Evolutionary conservation across 2,888 invertebrate genomes (phyloP).

Genomic region (Callinectes sapidus): DNA sequence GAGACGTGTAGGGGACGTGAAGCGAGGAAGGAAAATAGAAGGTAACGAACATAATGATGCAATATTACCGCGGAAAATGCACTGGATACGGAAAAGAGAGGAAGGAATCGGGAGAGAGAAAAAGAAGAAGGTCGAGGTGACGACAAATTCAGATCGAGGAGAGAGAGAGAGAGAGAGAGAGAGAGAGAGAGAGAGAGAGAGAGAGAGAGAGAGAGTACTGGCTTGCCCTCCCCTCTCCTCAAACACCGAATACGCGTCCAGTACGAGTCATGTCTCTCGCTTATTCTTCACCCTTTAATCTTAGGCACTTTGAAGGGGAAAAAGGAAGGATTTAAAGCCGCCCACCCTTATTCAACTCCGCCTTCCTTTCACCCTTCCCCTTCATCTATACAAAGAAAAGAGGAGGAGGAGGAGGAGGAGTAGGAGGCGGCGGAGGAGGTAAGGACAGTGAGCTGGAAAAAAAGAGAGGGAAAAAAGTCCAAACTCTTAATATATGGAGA

Average conservation of each 20-base stretch:
- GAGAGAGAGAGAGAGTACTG: too few species aligned
- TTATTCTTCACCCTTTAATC: not conserved
- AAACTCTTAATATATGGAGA: slow-evolving; percentile 10
- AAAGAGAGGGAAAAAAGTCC: not conserved
- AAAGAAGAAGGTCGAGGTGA: not conserved
- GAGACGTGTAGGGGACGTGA: not conserved
- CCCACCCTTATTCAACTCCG: not conserved
- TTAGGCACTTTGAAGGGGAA: not conserved
- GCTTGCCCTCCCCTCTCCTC: too few species aligned
- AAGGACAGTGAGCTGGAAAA: not conserved
- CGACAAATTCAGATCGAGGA: not conserved
- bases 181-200: not conserved
- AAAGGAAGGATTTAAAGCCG: not conserved
- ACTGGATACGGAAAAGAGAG: not conserved
- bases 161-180: not conserved
- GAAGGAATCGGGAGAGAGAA: not conserved
- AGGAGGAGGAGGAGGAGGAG: not conserved
- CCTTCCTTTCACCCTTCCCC: not conserved
- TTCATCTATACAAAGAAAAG: slow-evolving; percentile 1
- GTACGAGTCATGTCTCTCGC: not conserved
- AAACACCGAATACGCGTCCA: not conserved
- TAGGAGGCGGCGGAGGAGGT: not conserved
- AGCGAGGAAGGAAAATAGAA: not conserved
- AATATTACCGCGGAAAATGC: not conserved
- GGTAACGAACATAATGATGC: not conserved